Evolutionary conservation across 2,113 vertebrate genomes (phyloP), one percentile per base, ranked within the genome.

Genomic region (Dasypus novemcinctus): DNA sequence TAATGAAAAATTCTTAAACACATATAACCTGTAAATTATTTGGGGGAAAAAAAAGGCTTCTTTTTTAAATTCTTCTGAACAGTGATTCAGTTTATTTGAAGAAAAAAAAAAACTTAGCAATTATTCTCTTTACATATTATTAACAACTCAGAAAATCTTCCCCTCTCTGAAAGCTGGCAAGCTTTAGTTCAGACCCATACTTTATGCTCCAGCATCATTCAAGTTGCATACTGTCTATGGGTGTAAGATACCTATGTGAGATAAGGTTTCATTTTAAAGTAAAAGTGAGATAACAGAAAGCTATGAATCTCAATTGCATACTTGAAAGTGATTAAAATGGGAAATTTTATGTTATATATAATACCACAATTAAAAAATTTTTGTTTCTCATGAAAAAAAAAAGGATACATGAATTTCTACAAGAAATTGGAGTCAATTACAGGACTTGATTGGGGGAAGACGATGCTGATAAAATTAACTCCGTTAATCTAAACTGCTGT

Each of bases 401-500:
- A 61, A n/a, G 3, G 3, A 43, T 59, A 25, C 5, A 49, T 76
- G 36, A 75, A 27, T 33, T 90, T 88, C 31, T 86, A 27, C 38
- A 69, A 41, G 61, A 91, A 92, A 95, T 5, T 17, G 31, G 49
- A 94, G 59, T 86, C 43, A 57, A 64, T 5, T 66, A 8, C 78
- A 83, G 57, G 87, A 38, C 41, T 36, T 91, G 46, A 36, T 7
- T 54, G n/a, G 20, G 43, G 2, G 54, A 80, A 68, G 13, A 46
- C 68, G 38, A 43, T 49, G 46, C 36, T 95, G 43, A 95, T 87
- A 57, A 97, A 90, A 82, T 84, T 61, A 92, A 71, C 36, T 90
- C 64, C 84, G 52, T 93, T 71, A 63, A 36, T 72, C 18, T 90
- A 84, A 93, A 93, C 54, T 96, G 95, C 92, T 96, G 92, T 49